Evolutionary conservation across 2,797 vertebrate genomes (phyloP).

Genomic region (Gambusia yucatana): DNA sequence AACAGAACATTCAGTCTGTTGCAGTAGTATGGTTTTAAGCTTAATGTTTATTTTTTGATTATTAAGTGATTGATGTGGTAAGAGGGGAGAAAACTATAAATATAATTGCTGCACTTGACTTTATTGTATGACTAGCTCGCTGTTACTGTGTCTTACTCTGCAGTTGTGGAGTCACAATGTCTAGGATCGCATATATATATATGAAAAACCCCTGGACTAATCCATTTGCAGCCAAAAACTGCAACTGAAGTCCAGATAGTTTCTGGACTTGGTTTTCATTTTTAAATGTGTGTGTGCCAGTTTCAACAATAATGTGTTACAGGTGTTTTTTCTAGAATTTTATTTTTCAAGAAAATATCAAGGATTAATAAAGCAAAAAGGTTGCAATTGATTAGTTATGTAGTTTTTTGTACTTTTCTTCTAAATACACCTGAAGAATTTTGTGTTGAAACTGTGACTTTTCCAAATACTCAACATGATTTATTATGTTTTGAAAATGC

Average conservation of each 20-base stretch:
- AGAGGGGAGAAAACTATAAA: no score
- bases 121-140: no score
- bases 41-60: no score
- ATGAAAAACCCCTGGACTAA: not conserved
- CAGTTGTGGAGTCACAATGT: no score
- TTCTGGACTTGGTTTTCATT: not conserved
- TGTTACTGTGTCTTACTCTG: no score
- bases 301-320: not conserved
- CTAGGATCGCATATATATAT: not conserved
- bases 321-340: not conserved
- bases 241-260: not conserved
- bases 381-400: not conserved
- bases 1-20: no score
- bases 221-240: not conserved
- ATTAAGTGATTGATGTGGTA: no score
- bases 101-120: no score
- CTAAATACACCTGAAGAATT: not conserved
- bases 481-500: not conserved
- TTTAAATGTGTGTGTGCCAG: not conserved
- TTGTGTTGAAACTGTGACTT: not conserved
- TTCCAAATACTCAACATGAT: not conserved
- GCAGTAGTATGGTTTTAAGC: no score
- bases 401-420: not conserved
- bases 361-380: not conserved
- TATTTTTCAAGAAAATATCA: not conserved